These are phyloP conservation scores for Avahi laniger DNA, from an alignment of 2,797 vertebrate species.

Conservation along the genomic window DNA sequence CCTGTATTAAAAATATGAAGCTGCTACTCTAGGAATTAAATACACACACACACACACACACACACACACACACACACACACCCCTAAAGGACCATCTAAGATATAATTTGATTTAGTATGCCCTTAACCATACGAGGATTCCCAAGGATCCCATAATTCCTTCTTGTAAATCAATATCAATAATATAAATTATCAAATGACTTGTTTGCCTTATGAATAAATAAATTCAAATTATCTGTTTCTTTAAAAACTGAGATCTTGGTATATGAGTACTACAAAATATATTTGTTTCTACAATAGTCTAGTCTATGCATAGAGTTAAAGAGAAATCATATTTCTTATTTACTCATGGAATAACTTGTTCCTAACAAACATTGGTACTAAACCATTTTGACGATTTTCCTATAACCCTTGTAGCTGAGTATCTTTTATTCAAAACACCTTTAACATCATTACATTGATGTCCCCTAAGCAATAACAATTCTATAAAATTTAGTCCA, in stretches of 20 bases:
- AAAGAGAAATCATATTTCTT: constrained; percentile 24
- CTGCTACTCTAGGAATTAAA: constrained; percentile 38
- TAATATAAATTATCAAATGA: constrained; percentile 52
- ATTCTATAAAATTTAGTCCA: constrained; percentile 10
- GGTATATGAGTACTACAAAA: not conserved
- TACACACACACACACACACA: not conserved
- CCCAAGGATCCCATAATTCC: not conserved
- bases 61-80: no score
- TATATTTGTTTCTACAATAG: constrained; percentile 25
- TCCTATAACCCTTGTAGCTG: not conserved
- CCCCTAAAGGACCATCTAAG: not conserved
- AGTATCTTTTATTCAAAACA: constrained; percentile 5
- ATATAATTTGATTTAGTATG: constrained; percentile 32
- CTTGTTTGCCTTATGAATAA: not conserved
- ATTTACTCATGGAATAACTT: constrained; percentile 31
- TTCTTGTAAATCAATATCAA: constrained; percentile 20
- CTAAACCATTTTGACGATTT: constrained; percentile 33
- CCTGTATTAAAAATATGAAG: not conserved
- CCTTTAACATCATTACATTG: not conserved
- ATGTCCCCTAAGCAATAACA: not conserved
- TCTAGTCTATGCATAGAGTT: not conserved
- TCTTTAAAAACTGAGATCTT: constrained; percentile 29
- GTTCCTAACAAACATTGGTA: not conserved
- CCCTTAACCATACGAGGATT: not conserved
- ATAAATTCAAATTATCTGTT: not conserved